A percentile compares a stretch with the other conserved stretches of the same genome.
Evolutionary conservation across 2,888 invertebrate genomes (phyloP).

Genomic region (Invenusta paracnida): DNA sequence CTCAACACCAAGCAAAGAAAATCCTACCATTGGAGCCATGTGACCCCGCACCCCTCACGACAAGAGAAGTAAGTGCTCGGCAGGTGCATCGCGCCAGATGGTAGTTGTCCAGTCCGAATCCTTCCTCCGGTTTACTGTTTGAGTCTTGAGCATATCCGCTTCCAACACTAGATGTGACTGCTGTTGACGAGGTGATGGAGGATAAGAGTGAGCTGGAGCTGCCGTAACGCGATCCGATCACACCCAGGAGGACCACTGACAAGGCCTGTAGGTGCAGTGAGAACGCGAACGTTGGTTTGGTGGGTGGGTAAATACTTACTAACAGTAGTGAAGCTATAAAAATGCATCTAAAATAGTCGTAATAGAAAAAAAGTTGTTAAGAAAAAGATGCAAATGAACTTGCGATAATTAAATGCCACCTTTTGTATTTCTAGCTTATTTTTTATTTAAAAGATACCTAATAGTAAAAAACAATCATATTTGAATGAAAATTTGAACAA

Average conservation of each 20-base stretch:
- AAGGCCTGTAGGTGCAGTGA: slow-evolving; percentile 93
- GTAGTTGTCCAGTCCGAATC: slow-evolving; percentile 75
- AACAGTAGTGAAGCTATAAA: too few relatives aligned
- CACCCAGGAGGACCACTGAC: slow-evolving; percentile 88
- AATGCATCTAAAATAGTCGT: too few relatives aligned
- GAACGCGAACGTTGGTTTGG: too few relatives aligned
- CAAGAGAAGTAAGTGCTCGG: slow-evolving; percentile 63
- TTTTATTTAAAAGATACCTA: too few relatives aligned
- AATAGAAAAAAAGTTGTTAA: too few relatives aligned
- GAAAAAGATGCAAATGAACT: too few relatives aligned
- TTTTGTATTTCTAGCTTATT: too few relatives aligned
- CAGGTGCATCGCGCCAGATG: slow-evolving; percentile 84
- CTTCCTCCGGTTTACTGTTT: slow-evolving; percentile 67
- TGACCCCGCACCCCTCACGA: slow-evolving; percentile 65
- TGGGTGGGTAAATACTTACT: too few relatives aligned
- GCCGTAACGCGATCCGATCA: slow-evolving; percentile 95
- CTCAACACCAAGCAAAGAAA: not conserved
- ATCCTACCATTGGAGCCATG: not conserved
- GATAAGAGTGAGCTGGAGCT: too few relatives aligned
- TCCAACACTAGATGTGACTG: slow-evolving; percentile 65
- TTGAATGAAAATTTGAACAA: too few relatives aligned
- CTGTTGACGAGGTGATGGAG: slow-evolving; percentile 67
- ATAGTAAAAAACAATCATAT: too few relatives aligned
- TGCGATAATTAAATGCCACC: too few relatives aligned
- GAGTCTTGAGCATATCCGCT: slow-evolving; percentile 58